Percentiles rank a stretch among this genome's conserved stretches.
Evolutionary conservation across 2,113 vertebrate species (phyloP).

Genomic region (Loxodonta africana): DNA sequence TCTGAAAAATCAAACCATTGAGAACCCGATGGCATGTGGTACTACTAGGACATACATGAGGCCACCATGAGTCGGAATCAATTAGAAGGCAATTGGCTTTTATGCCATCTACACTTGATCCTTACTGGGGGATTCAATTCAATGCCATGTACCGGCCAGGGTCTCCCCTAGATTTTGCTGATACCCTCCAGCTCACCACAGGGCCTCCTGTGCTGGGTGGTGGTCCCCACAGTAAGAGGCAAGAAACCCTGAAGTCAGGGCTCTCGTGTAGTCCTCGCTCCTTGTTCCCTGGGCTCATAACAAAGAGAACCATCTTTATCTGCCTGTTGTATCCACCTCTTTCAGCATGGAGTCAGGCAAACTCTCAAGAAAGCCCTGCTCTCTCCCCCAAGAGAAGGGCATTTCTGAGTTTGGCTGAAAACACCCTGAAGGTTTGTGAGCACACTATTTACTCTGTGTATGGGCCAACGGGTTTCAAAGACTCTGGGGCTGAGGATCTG

Average conservation of each 20-base stretch:
- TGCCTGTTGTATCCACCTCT: not conserved
- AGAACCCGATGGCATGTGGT: not conserved
- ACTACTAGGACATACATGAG: not conserved
- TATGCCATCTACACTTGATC: rapidly evolving
- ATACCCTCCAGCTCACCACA: not conserved
- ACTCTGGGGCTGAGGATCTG: not conserved
- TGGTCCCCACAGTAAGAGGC: not conserved
- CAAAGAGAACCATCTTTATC: not conserved
- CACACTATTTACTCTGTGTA: too few relatives aligned
- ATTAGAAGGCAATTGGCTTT: not conserved
- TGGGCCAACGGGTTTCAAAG: not conserved
- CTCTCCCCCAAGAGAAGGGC: not conserved
- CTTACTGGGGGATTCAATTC: not conserved
- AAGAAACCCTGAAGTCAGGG: not conserved
- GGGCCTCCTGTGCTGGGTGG: not conserved
- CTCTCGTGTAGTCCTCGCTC: not conserved
- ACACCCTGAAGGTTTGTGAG: not conserved
- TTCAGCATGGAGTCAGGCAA: not conserved
- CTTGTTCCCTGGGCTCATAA: not conserved
- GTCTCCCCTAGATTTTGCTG: not conserved
- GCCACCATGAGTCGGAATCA: not conserved
- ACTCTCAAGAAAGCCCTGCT: not conserved
- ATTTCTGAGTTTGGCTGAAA: not conserved
- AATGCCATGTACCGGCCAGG: too few relatives aligned
- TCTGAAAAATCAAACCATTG: not conserved